Evolutionary conservation across 2,113 vertebrate genomes (phyloP), one percentile per base, ranked within the genome.

Genomic region (Nycticorax nycticorax): DNA sequence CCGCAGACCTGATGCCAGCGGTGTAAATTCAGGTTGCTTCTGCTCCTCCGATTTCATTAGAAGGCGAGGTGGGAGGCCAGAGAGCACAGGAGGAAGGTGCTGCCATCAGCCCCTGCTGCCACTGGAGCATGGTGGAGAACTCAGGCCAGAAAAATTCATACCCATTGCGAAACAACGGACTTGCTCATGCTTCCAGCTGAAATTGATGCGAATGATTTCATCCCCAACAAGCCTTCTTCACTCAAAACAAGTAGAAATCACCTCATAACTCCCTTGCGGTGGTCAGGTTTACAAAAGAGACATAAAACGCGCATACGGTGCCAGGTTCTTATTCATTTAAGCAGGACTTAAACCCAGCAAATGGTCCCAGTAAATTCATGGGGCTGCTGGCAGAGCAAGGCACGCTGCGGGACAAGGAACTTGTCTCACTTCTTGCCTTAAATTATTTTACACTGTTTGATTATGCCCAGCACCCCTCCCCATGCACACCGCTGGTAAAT

Each of bases 221-320:
- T 85, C 26, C 33, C 7, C 56, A 87, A 48, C 56, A 80, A 89
- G 72, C 23, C 62, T 62, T 47, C 53, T 57, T 85, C 87, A 89
- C 52, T 92, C 74, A 64, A 50, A 96, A 82, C 0, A 2, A 96
- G 74, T n/a, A 95, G 83, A 85, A 95, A 84, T 68, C 80, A 93
- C 80, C 83, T 93, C 91, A 79, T 77, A 95, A 87, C 53, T 95
- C 91, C 86, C 62, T 84, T 30, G 52, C 0, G 7, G 73, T 32
- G 37, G 32, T 41, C 60, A 86, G 73, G 92, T 81, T 75, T 94
- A 85, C 76, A 85, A 72, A 64, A 75, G 64, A 79, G 60, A 89
- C 86, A 73, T 75, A 75, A 79, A 96, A 64, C 2, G 4, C 0
- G 0, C 32, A 37, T 12, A 10, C 1, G 6, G n/a, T 48, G 77